These are phyloP conservation scores for Drosophila sturtevanti DNA, from an alignment of 1,140 invertebrate genomes.

Conservation along the genomic window DNA sequence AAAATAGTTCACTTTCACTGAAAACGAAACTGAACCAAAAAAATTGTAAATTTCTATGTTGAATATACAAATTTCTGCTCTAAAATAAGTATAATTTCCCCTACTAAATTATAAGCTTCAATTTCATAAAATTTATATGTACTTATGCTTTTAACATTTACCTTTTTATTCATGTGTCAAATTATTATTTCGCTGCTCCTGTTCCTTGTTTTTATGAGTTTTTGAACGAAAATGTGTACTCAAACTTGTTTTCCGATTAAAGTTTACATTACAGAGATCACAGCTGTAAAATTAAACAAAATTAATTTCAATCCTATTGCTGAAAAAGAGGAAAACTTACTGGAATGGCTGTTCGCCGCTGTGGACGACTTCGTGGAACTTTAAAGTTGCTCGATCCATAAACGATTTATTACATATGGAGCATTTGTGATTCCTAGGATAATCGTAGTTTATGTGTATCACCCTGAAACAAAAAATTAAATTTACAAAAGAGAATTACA, in stretches of 20 bases:
- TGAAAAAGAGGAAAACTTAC: slow-evolving; percentile 11
- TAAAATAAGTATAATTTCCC: not conserved
- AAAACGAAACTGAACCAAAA: not conserved
- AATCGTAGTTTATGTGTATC: slow-evolving; percentile 21
- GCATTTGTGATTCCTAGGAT: slow-evolving; percentile 11
- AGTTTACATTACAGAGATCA: slow-evolving; percentile 37
- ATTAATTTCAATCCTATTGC: not conserved
- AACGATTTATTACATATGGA: slow-evolving; percentile 41
- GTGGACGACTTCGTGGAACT: slow-evolving; percentile 40
- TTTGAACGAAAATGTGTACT: slow-evolving; percentile 49
- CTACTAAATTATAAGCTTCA: too few species aligned
- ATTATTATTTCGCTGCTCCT: slow-evolving; percentile 13
- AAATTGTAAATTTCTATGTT: not conserved
- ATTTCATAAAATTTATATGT: too few species aligned
- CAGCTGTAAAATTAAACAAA: slow-evolving; percentile 27
- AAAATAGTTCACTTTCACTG: not conserved
- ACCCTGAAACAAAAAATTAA: not conserved
- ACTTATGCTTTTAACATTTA: not conserved
- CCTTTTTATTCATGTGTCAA: not conserved
- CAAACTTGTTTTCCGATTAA: slow-evolving; percentile 47
- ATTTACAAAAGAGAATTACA: not conserved
- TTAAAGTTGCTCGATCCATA: slow-evolving; percentile 17
- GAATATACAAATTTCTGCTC: not conserved
- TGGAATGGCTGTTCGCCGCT: slow-evolving; percentile 54
- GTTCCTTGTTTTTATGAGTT: slow-evolving; percentile 24